Percentiles rank a stretch among this genome's conserved stretches.
phyloP scores from a whole-genome alignment of 2,888 invertebrate genomes.

The Automeris io region DNA sequence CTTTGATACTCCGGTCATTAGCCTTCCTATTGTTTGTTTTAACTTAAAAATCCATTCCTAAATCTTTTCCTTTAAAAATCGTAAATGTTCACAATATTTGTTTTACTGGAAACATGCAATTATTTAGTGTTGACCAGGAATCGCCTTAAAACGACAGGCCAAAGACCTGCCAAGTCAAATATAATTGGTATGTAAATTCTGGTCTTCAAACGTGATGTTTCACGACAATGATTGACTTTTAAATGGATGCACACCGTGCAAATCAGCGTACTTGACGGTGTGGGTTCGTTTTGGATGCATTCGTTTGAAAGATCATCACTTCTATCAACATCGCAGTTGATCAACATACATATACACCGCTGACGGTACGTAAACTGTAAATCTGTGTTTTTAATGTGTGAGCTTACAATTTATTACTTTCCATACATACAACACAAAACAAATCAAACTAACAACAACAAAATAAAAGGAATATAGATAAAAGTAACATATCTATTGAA shows the following conservation, averaged over 20 bases:
- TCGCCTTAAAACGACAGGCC: conserved; percentile 42
- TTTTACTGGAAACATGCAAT: too few species aligned
- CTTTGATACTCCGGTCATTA: too few species aligned
- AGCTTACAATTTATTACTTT: too few species aligned
- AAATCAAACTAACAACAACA: conserved; percentile 45
- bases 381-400: too few species aligned
- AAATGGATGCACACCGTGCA: conserved; percentile 48
- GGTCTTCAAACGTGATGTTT: conserved; percentile 41
- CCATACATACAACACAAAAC: conserved; percentile 24
- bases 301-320: conserved; percentile 8
- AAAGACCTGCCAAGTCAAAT: not conserved
- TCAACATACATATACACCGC: too few species aligned
- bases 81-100: too few species aligned
- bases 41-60: too few species aligned
- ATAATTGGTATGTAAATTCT: conserved; percentile 37
- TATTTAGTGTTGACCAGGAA: conserved; percentile 13
- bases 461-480: too few species aligned
- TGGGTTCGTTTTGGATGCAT: conserved; percentile 21
- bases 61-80: too few species aligned
- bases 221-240: conserved; percentile 65
- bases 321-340: too few species aligned
- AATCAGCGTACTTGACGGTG: conserved; percentile 34
- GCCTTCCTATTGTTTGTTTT: too few species aligned
- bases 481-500: too few species aligned
- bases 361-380: not conserved